phyloP scores from a whole-genome alignment of 2,113 vertebrate genomes.

The Synodontis membranacea region DNA sequence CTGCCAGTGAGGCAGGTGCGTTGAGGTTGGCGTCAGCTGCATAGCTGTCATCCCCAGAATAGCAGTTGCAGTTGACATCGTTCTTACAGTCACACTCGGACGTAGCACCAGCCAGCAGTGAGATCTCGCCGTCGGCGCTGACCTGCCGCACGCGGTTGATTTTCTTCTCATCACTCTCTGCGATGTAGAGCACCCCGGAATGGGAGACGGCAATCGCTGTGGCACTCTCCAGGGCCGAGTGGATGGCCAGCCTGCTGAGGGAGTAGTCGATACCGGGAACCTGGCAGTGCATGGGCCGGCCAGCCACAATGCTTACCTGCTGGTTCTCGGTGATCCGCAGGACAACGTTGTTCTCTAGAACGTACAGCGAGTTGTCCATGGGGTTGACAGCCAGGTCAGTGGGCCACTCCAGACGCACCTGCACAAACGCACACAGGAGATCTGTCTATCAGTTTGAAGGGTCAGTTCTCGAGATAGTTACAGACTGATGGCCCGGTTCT shows the following conservation, averaged over 20 bases:
- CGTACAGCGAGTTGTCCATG: conserved; percentile 89
- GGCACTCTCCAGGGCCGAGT: conserved; percentile 87
- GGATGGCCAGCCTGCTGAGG: conserved; percentile 87
- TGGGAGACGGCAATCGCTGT: conserved; percentile 86
- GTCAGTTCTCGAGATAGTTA: neutral
- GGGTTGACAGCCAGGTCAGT: conserved; percentile 89
- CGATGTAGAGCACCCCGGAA: conserved; percentile 85
- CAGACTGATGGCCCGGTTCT: neutral
- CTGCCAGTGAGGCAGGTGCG: conserved; percentile 83
- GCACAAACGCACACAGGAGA: conserved; percentile 8
- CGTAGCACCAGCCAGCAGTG: conserved; percentile 83
- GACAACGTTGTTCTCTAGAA: conserved; percentile 89
- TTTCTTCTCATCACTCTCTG: conserved; percentile 90
- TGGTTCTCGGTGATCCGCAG: conserved; percentile 87
- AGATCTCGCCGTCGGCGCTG: conserved; percentile 86
- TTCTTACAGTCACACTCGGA: conserved; percentile 92
- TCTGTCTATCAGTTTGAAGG: neutral
- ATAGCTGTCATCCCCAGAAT: conserved; percentile 86
- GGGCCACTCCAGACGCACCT: conserved; percentile 91
- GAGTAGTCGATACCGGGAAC: conserved; percentile 91
- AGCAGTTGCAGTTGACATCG: conserved; percentile 90
- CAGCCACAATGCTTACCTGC: conserved; percentile 89
- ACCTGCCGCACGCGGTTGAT: conserved; percentile 89
- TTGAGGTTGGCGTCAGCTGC: conserved; percentile 85
- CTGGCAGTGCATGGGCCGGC: conserved; percentile 90